phyloP scores from a whole-genome alignment of 2,888 invertebrate genomes.

The Caenorhabditis angaria region DNA sequence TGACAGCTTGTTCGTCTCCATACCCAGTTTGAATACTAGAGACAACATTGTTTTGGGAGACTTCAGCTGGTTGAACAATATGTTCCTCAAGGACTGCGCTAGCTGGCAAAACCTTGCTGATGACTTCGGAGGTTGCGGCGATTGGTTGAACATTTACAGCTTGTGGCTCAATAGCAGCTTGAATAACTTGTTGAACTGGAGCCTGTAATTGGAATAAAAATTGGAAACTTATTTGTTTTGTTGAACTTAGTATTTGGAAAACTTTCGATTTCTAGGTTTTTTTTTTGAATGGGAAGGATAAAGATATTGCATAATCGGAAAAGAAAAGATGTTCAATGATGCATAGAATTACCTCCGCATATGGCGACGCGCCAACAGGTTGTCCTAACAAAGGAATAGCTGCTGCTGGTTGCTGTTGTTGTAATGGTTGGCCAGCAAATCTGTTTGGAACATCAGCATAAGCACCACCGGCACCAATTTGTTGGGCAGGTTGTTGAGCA shows the following conservation, averaged over 20 bases:
- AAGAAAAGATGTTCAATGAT: constrained; percentile 16
- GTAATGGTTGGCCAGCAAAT: neutral
- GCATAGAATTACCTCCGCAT: constrained; percentile 12
- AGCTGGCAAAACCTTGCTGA: constrained; percentile 36
- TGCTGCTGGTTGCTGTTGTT: constrained; percentile 9
- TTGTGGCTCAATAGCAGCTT: neutral
- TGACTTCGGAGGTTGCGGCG: constrained; percentile 17
- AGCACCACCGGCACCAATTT: constrained; percentile 12
- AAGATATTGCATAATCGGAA: constrained; percentile 26
- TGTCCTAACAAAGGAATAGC: constrained; percentile 44
- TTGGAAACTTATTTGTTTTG: neutral
- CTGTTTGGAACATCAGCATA: constrained; percentile 23
- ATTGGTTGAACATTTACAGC: constrained; percentile 7
- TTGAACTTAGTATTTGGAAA: no score
- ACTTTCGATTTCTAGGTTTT: no score
- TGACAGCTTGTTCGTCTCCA: constrained; percentile 24
- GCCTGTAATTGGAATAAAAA: neutral
- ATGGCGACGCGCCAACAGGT: constrained; percentile 20
- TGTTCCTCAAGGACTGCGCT: constrained; percentile 38
- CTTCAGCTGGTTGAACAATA: constrained; percentile 26
- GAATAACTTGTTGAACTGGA: neutral
- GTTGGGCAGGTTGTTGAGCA: neutral
- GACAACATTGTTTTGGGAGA: constrained; percentile 34
- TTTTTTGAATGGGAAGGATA: no score
- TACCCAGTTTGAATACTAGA: constrained; percentile 27